A percentile compares a stretch with the other conserved stretches of the same genome.
These are phyloP conservation scores for Cephonodes hylas DNA, from an alignment of 2,888 invertebrate species.

Conservation along the genomic window DNA sequence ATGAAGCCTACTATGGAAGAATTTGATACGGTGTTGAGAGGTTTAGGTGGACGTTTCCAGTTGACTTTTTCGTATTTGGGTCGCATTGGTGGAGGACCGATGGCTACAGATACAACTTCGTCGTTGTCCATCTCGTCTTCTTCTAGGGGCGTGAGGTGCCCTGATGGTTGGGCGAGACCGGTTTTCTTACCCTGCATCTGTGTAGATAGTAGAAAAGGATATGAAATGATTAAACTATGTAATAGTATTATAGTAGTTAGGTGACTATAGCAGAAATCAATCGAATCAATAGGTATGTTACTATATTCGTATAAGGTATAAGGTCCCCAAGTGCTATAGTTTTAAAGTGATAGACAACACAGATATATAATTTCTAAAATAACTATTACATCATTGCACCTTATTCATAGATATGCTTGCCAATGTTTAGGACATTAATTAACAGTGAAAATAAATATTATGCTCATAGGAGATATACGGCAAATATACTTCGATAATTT, in stretches of 20 bases:
- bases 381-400: too few species aligned
- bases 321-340: too few species aligned
- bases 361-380: too few species aligned
- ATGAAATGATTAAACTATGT: neutral
- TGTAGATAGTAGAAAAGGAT: neutral
- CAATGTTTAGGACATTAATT: too few species aligned
- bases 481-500: too few species aligned
- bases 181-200: neutral
- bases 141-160: slow-evolving; percentile 60
- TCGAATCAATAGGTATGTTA: too few species aligned
- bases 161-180: slow-evolving; percentile 54
- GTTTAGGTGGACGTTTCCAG: slow-evolving; percentile 20
- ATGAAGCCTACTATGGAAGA: slow-evolving; percentile 45
- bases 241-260: neutral
- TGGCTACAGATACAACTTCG: slow-evolving; percentile 69
- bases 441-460: too few species aligned
- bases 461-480: too few species aligned
- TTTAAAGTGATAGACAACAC: too few species aligned
- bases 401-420: too few species aligned
- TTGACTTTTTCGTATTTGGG: slow-evolving; percentile 57
- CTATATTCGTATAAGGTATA: too few species aligned
- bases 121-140: slow-evolving; percentile 73
- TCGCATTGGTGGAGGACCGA: slow-evolving; percentile 63
- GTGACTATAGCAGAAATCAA: too few species aligned
- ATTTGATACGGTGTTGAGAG: slow-evolving; percentile 21